Conservation (phyloP, 2,113 vertebrate species). For the Bufo bufo region DNA sequence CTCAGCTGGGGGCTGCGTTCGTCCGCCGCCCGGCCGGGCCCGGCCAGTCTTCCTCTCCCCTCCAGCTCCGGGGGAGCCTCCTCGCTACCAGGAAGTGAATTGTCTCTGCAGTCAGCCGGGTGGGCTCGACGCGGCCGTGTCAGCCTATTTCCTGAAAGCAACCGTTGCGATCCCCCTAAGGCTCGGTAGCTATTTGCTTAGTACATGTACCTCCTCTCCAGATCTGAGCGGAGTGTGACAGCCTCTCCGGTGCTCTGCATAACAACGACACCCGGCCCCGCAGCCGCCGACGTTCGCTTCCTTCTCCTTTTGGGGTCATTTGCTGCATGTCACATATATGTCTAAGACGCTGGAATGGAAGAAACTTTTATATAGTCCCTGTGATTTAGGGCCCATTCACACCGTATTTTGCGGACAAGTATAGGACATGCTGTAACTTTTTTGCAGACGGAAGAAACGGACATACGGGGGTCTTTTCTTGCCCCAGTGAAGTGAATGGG, state of each 20-base stretch:
- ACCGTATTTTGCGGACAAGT: no score
- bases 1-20: no score
- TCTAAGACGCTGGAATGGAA: no score
- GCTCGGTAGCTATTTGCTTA: slow-evolving; percentile 20
- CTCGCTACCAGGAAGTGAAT: slow-evolving; percentile 36
- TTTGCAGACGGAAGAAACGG: no score
- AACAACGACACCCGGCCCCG: not conserved
- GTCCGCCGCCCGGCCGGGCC: no score
- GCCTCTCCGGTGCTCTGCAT: slow-evolving; percentile 16
- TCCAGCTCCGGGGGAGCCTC: no score
- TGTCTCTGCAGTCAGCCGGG: slow-evolving; percentile 1
- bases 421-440: no score
- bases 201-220: not conserved
- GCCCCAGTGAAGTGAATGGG: no score
- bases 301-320: not conserved
- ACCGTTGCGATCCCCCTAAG: slow-evolving; percentile 5
- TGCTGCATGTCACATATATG: not conserved
- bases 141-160: slow-evolving; percentile 46
- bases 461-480: no score
- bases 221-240: slow-evolving; percentile 9
- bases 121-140: slow-evolving; percentile 4
- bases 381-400: no score
- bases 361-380: no score
- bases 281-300: not conserved
- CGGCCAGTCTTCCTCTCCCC: no score